These are phyloP conservation scores for Zeuzera pyrina DNA, from an alignment of 2,888 invertebrate genomes.

Conservation along the genomic window DNA sequence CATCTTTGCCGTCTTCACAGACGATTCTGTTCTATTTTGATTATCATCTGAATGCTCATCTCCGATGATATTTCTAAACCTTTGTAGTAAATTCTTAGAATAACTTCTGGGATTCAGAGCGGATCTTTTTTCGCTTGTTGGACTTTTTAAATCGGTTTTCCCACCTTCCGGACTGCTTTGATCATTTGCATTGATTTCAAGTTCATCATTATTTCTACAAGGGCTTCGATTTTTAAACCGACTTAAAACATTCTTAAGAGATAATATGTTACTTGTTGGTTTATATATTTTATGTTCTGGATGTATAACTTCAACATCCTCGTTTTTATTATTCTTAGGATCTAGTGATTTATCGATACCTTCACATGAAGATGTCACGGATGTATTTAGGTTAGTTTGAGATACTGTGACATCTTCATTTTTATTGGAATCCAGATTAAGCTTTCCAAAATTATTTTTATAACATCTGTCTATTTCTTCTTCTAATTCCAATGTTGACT, in stretches of 20 bases:
- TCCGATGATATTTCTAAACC: conserved; percentile 64
- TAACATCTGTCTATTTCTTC: conserved; percentile 68
- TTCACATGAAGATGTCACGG: conserved; percentile 71
- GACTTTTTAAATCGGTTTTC: conserved; percentile 53
- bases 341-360: conserved; percentile 59
- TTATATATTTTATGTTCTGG: conserved; percentile 88
- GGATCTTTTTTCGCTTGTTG: conserved; percentile 51
- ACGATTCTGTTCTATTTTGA: conserved; percentile 35
- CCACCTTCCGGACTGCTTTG: conserved; percentile 43
- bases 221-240: conserved; percentile 62
- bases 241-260: conserved; percentile 72
- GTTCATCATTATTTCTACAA: conserved; percentile 46
- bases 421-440: conserved; percentile 47
- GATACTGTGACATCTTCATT: conserved; percentile 46
- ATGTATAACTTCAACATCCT: conserved; percentile 71
- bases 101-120: conserved; percentile 59
- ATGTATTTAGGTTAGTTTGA: conserved; percentile 63
- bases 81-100: conserved; percentile 60
- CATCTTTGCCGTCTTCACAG: conserved; percentile 18
- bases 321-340: no score
- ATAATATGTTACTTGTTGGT: conserved; percentile 69
- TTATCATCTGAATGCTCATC: conserved; percentile 58
- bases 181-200: conserved; percentile 57
- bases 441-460: conserved; percentile 58
- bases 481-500: conserved; percentile 63